phyloP scores from a whole-genome alignment of 2,797 vertebrate species.

The Sitta carolinensis region DNA sequence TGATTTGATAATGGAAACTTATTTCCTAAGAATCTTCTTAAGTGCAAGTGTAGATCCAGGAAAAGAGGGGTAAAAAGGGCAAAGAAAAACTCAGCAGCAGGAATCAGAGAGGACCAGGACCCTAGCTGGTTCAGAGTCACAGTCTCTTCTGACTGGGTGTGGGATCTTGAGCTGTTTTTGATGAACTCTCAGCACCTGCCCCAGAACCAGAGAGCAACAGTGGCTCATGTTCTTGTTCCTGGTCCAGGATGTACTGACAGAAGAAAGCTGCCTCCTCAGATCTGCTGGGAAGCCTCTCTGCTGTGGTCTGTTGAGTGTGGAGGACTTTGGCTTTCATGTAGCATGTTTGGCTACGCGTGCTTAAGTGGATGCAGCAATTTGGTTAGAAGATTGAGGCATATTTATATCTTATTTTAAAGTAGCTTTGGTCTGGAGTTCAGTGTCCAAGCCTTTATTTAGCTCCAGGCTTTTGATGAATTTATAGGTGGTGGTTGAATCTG shows the following conservation, averaged over 20 bases:
- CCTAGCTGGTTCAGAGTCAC: not conserved
- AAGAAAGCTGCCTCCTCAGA: not conserved
- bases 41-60: not conserved
- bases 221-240: not conserved
- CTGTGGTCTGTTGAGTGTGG: not conserved
- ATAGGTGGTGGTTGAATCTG: not conserved
- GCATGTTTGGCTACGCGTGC: not conserved
- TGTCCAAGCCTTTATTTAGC: not conserved
- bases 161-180: not conserved
- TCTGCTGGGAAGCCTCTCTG: not conserved
- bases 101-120: not conserved
- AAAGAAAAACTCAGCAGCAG: not conserved
- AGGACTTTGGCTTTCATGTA: not conserved
- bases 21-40: not conserved
- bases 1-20: not conserved
- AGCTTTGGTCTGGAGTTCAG: not conserved
- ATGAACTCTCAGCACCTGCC: not conserved
- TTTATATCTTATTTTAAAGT: not conserved
- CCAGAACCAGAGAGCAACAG: not conserved
- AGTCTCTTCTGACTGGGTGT: not conserved
- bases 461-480: not conserved
- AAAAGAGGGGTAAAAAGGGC: not conserved
- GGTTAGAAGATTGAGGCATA: not conserved
- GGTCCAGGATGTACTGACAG: not conserved
- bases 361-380: not conserved